Percentiles rank a stretch among this genome's conserved stretches.
phyloP scores from a whole-genome alignment of 2,888 invertebrate species.

The Agrotis clavis region DNA sequence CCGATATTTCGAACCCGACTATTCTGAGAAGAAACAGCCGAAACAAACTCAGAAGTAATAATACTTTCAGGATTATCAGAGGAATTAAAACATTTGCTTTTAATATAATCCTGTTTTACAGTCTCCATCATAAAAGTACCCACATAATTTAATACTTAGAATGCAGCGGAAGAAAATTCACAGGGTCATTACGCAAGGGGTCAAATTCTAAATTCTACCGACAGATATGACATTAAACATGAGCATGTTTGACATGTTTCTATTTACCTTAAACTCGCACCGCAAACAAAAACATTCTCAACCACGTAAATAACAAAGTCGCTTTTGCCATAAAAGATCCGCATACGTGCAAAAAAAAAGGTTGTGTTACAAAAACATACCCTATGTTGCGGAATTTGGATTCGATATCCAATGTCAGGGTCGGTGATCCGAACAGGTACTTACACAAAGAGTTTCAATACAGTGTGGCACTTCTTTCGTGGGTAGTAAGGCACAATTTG shows the following conservation, averaged over 20 bases:
- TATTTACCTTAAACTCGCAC: constrained; percentile 68
- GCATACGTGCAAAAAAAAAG: constrained; percentile 42
- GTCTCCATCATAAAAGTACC: neutral
- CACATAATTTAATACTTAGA: constrained; percentile 32
- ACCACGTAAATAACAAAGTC: constrained; percentile 65
- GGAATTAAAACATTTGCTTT: constrained; percentile 8
- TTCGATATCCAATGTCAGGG: constrained; percentile 71
- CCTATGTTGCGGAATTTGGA: constrained; percentile 70
- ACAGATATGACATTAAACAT: constrained; percentile 76
- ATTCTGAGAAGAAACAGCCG: no score
- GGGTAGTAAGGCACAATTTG: constrained; percentile 75
- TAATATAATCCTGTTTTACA: constrained; percentile 12
- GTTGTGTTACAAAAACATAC: constrained; percentile 70
- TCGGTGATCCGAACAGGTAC: constrained; percentile 69
- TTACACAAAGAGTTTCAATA: constrained; percentile 68
- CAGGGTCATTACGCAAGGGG: constrained; percentile 70
- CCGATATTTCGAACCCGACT: no score
- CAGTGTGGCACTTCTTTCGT: constrained; percentile 73
- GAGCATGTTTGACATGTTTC: constrained; percentile 76
- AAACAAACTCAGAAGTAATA: no score
- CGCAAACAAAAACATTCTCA: constrained; percentile 70
- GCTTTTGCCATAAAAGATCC: constrained; percentile 64
- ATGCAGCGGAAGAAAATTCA: constrained; percentile 55
- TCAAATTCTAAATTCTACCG: constrained; percentile 76
- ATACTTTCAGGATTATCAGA: neutral